Conservation (phyloP, 2,797 vertebrate genomes). For the Melanogrammus aeglefinus region DNA sequence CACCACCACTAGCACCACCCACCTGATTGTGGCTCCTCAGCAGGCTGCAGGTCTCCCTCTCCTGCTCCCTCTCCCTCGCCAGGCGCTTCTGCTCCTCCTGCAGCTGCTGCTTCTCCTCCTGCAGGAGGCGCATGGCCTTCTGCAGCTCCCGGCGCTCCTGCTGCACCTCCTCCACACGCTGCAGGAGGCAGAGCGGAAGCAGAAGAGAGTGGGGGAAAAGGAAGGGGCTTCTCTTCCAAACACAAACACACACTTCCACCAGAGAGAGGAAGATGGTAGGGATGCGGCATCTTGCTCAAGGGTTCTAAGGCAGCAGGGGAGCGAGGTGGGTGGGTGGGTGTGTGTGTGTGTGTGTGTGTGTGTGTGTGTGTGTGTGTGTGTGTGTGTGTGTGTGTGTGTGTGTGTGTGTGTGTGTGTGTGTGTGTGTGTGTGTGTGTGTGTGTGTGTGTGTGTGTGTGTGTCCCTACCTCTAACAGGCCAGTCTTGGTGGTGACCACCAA, state of each 20-base stretch:
- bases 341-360: neutral
- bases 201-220: neutral
- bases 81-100: constrained; percentile 86
- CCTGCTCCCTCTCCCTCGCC: constrained; percentile 81
- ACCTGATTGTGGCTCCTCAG: constrained; percentile 86
- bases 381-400: neutral
- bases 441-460: neutral
- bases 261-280: neutral
- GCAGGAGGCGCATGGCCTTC: constrained; percentile 83
- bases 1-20: constrained; percentile 32
- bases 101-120: constrained; percentile 87
- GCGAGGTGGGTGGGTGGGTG: neutral
- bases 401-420: neutral
- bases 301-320: neutral
- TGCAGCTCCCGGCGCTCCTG: constrained; percentile 91
- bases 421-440: neutral
- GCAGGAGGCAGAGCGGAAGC: constrained; percentile 49
- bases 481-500: constrained; percentile 96
- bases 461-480: constrained; percentile 87
- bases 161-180: constrained; percentile 92
- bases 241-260: neutral
- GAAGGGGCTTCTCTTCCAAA: neutral
- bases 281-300: neutral
- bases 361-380: too few species aligned
- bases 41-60: constrained; percentile 83